Conservation (phyloP, 2,888 invertebrate genomes). For the Phaedon cochleariae region DNA sequence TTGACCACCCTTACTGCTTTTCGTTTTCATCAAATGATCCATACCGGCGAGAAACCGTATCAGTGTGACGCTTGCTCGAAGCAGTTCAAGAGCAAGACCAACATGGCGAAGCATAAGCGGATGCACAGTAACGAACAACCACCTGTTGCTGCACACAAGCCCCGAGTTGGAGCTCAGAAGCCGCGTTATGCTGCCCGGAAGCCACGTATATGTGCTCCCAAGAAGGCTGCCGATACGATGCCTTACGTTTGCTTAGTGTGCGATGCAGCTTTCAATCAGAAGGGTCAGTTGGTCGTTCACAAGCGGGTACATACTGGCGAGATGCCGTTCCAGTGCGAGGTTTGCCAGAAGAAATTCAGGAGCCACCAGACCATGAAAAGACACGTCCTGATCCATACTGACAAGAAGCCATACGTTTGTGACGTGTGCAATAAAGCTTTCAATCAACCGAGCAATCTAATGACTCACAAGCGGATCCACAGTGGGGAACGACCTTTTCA, state of each 20-base stretch:
- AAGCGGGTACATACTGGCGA: constrained; percentile 60
- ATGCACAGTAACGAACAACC: constrained; percentile 66
- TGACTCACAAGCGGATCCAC: background rate
- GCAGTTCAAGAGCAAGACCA: constrained; percentile 56
- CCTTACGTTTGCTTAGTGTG: constrained; percentile 1
- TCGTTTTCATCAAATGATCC: constrained; percentile 47
- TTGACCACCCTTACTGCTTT: constrained; percentile 35
- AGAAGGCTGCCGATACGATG: too few relatives aligned
- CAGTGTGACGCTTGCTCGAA: constrained; percentile 59
- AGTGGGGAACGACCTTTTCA: background rate
- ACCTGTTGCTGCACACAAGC: constrained; percentile 50
- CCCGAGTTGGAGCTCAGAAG: background rate
- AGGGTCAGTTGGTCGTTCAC: constrained; percentile 60
- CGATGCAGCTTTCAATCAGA: constrained; percentile 56
- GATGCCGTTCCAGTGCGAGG: constrained; percentile 52
- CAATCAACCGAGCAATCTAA: background rate
- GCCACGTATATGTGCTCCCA: too few relatives aligned
- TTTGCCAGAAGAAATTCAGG: constrained; percentile 49
- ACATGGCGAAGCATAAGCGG: constrained; percentile 64
- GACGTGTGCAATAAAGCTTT: background rate
- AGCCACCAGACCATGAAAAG: background rate
- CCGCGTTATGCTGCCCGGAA: too few relatives aligned
- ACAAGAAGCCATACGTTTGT: constrained; percentile 24
- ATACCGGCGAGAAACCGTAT: constrained; percentile 57
- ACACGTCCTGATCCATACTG: constrained; percentile 3